Conservation (phyloP, 2,888 invertebrate species). For the Lypha dubia region DNA sequence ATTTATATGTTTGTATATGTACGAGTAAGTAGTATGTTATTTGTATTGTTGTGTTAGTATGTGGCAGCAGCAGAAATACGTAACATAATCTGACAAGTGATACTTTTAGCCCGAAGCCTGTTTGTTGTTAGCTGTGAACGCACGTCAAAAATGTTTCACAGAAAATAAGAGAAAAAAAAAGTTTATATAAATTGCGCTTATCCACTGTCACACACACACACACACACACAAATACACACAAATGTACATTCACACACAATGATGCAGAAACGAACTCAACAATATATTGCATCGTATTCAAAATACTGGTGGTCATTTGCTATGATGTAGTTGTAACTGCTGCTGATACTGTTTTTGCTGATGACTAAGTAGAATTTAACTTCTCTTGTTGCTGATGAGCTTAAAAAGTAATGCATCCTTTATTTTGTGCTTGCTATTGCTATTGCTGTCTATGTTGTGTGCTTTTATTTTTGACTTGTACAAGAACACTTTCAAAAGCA, state of each 20-base stretch:
- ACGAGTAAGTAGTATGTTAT: conserved; percentile 4
- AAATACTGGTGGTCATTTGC: conserved; percentile 62
- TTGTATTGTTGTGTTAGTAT: conserved; percentile 70
- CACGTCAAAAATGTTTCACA: conserved; percentile 64
- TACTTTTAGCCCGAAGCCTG: conserved; percentile 80
- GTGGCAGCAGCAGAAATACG: conserved; percentile 81
- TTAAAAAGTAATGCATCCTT: conserved; percentile 41
- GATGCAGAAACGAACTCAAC: conserved; percentile 21
- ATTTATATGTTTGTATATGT: conserved; percentile 3
- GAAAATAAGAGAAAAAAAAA: conserved; percentile 27
- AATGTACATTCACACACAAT: background rate
- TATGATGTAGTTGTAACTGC: conserved; percentile 12
- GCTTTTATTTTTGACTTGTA: conserved; percentile 14
- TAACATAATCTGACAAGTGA: conserved; percentile 83
- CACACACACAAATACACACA: background rate
- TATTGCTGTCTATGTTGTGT: background rate
- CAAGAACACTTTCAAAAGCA: conserved; percentile 14
- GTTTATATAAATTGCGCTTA: conserved; percentile 41
- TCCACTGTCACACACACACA: conserved; percentile 11
- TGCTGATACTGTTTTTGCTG: background rate
- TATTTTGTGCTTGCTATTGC: background rate
- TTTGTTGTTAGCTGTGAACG: conserved; percentile 65
- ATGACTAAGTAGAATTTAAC: conserved; percentile 10
- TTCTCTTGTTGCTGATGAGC: conserved; percentile 42
- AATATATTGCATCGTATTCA: conserved; percentile 21